A percentile compares a stretch with the other conserved stretches of the same genome.
Evolutionary conservation across 35 echinoderm and acorn worm species (phyloP).

Genomic region (Eucidaris tribuloides): DNA sequence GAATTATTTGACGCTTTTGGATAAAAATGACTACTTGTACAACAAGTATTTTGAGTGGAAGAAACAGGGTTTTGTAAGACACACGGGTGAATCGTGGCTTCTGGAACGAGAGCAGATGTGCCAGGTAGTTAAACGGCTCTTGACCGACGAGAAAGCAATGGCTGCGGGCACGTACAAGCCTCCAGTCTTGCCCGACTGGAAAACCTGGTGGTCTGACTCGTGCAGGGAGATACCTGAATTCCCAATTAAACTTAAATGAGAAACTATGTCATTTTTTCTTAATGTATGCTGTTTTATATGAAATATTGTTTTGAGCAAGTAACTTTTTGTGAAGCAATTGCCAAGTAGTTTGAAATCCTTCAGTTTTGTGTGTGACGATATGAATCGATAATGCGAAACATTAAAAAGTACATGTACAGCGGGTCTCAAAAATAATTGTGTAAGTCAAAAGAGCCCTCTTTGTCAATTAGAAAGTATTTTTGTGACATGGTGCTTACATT

Average conservation of each 20-base stretch:
- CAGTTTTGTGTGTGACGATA: no score
- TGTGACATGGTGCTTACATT: no score
- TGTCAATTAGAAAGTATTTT: no score
- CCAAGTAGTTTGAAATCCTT: no score
- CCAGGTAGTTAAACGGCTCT: background rate
- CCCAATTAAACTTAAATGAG: constrained; percentile 4
- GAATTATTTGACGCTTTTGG: constrained; percentile 27
- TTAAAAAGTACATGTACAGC: no score
- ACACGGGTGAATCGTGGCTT: background rate
- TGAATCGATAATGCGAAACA: no score
- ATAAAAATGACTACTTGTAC: constrained; percentile 41
- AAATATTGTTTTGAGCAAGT: no score
- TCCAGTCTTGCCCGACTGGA: constrained; percentile 5
- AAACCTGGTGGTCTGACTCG: background rate
- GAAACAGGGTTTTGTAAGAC: constrained; percentile 3
- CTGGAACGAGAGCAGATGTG: background rate
- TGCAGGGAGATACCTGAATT: background rate
- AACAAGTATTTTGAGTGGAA: constrained; percentile 81
- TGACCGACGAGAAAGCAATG: constrained; percentile 4
- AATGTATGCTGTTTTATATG: no score
- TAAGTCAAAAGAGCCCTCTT: no score
- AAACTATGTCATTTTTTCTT: no score
- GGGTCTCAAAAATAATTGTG: no score
- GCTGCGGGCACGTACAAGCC: background rate
- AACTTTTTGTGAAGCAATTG: no score